phyloP scores from a whole-genome alignment of 2,113 vertebrate species.

The Lutjanus erythropterus region DNA sequence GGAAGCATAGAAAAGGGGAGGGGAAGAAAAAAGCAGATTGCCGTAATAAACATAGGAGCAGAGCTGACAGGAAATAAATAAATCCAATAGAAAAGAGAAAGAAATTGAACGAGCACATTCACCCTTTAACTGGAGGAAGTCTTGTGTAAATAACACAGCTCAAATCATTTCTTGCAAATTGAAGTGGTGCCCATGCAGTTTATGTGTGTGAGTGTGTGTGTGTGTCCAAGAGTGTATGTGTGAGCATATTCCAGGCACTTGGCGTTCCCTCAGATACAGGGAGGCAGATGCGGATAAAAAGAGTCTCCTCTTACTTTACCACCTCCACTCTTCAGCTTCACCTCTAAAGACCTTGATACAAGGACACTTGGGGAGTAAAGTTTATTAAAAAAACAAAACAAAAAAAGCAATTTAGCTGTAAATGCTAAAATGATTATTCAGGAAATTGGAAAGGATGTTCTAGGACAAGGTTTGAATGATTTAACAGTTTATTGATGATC shows the following conservation, averaged over 20 bases:
- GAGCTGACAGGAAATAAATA: conserved; percentile 74
- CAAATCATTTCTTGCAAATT: conserved; percentile 73
- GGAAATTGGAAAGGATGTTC: conserved; percentile 26
- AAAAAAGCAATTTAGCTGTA: conserved; percentile 33
- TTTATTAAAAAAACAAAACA: conserved; percentile 49
- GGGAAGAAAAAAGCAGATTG: conserved; percentile 67
- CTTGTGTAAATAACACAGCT: conserved; percentile 74
- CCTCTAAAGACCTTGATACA: conserved; percentile 49
- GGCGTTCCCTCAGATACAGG: conserved; percentile 34
- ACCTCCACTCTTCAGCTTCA: conserved; percentile 8
- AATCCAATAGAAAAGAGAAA: conserved; percentile 68
- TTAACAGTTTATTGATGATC: conserved; percentile 49
- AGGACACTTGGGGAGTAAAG: conserved; percentile 36
- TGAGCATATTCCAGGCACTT: conserved; percentile 29
- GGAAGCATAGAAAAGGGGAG: conserved; percentile 41
- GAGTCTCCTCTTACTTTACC: conserved; percentile 14
- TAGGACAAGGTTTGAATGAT: conserved; percentile 7
- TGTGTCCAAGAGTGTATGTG: conserved; percentile 3
- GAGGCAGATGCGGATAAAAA: conserved; percentile 42
- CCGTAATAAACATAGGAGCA: conserved; percentile 67
- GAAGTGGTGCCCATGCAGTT: conserved; percentile 45
- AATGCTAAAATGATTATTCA: conserved; percentile 46
- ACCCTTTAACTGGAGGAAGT: conserved; percentile 62
- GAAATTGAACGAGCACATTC: conserved; percentile 59
- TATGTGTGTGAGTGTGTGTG: neutral